Percentiles rank a stretch among this genome's conserved stretches.
Conservation (phyloP, 2,888 invertebrate genomes). For the Sphaerophoria rueppellii region DNA sequence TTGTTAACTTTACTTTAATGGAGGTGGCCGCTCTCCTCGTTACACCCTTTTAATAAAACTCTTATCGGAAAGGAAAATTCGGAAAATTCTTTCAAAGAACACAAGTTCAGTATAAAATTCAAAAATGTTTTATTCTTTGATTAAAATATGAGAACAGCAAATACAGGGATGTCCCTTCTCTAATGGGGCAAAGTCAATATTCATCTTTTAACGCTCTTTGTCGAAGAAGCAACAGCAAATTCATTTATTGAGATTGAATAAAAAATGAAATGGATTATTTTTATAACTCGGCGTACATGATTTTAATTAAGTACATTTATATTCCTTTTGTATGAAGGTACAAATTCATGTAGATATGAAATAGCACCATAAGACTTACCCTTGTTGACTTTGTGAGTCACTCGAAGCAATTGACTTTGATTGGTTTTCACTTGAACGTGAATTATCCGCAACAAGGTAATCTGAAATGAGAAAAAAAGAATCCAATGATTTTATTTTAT, state of each 20-base stretch:
- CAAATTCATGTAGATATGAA: background rate
- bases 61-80: too few relatives aligned
- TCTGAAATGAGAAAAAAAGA: slow-evolving; percentile 79
- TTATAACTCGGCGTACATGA: background rate
- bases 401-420: slow-evolving; percentile 81
- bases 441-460: slow-evolving; percentile 84
- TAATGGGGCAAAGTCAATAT: too few relatives aligned
- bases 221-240: slow-evolving; percentile 23
- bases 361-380: slow-evolving; percentile 81
- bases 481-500: slow-evolving; percentile 22
- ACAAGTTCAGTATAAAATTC: too few relatives aligned
- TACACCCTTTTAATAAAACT: too few relatives aligned
- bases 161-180: too few relatives aligned
- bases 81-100: too few relatives aligned
- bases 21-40: too few relatives aligned
- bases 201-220: too few relatives aligned
- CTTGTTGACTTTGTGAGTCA: slow-evolving; percentile 82
- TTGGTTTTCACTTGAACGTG: slow-evolving; percentile 83
- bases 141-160: too few relatives aligned
- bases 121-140: too few relatives aligned
- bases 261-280: slow-evolving; percentile 39
- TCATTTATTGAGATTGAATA: slow-evolving; percentile 42
- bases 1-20: too few relatives aligned
- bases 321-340: background rate
- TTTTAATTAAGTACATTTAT: slow-evolving; percentile 14